Evolutionary conservation across 2,888 invertebrate genomes (phyloP).

Genomic region (Adelphocoris suturalis): DNA sequence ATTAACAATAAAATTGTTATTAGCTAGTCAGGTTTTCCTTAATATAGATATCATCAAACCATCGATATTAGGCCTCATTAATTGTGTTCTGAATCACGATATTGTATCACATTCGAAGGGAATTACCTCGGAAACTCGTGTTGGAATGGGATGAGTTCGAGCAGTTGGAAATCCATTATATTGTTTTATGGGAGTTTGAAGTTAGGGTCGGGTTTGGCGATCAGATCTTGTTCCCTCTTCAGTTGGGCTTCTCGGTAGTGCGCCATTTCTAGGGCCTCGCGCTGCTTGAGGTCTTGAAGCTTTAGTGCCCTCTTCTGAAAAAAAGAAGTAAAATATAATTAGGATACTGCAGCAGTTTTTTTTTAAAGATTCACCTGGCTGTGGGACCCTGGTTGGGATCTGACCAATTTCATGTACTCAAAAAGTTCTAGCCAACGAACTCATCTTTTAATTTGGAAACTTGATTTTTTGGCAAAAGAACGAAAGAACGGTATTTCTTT

Average conservation of each 20-base stretch:
- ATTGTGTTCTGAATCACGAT: conserved; percentile 7
- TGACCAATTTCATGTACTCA: too few species aligned
- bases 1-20: too few species aligned
- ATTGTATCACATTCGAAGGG: neutral
- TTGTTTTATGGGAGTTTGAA: conserved; percentile 57
- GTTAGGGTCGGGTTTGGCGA: conserved; percentile 67
- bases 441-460: too few species aligned
- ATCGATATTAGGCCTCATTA: neutral
- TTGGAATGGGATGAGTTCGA: neutral
- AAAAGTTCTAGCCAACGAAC: too few species aligned
- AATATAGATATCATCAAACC: too few species aligned
- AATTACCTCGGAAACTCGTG: neutral
- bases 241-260: conserved; percentile 72
- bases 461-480: too few species aligned
- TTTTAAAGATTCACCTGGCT: neutral
- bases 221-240: conserved; percentile 73
- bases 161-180: neutral
- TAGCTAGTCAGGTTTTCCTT: too few species aligned
- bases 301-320: conserved; percentile 72
- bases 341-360: conserved; percentile 7
- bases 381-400: too few species aligned
- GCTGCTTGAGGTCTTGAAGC: conserved; percentile 72
- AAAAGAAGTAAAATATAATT: neutral
- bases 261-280: conserved; percentile 72
- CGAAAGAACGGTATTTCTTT: too few species aligned